phyloP scores from a whole-genome alignment of 1,140 invertebrate species.

The Chironomus striatipennis region DNA sequence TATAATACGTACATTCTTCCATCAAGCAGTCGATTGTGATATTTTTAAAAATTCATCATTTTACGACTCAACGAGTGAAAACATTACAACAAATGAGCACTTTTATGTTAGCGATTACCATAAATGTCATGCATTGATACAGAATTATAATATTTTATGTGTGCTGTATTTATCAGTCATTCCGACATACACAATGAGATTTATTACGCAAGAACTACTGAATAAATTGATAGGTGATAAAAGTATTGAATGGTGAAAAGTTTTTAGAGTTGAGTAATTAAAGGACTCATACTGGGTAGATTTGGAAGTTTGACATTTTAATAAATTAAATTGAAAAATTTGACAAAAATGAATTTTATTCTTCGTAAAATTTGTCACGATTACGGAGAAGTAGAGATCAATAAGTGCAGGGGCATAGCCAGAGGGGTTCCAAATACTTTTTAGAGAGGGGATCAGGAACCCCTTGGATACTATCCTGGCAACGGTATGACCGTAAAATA shows the following conservation, averaged over 20 bases:
- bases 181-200: conserved; percentile 56
- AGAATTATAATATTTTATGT: conserved; percentile 54
- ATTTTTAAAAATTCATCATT: conserved; percentile 23
- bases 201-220: background rate
- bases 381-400: too few species aligned
- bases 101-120: conserved; percentile 78
- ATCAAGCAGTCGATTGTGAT: conserved; percentile 46
- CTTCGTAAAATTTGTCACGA: too few species aligned
- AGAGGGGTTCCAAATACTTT: too few species aligned
- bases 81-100: conserved; percentile 50
- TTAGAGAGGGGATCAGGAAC: too few species aligned
- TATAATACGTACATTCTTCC: conserved; percentile 62
- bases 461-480: too few species aligned
- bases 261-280: background rate
- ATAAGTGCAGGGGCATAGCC: too few species aligned
- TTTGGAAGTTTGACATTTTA: too few species aligned
- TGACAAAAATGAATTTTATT: too few species aligned
- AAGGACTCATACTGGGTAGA: too few species aligned
- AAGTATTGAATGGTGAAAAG: background rate
- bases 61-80: conserved; percentile 25
- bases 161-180: conserved; percentile 56
- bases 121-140: conserved; percentile 62
- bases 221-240: background rate
- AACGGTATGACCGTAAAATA: too few species aligned
- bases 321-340: too few species aligned